Conservation (phyloP, 2,888 invertebrate genomes). For the Cryptophagus acutangulus region DNA sequence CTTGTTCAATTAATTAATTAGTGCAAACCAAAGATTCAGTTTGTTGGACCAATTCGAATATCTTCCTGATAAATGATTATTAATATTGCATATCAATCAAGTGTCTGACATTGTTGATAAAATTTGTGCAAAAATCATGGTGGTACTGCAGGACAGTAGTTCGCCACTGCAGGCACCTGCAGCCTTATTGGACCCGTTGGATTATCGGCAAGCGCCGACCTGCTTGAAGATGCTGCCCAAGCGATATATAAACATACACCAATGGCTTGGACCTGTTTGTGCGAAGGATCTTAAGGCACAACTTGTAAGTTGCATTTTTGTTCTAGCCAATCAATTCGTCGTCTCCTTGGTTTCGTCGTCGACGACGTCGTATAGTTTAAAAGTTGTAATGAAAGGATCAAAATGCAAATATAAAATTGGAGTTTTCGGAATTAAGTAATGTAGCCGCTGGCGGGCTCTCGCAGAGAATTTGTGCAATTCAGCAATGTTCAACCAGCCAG, state of each 20-base stretch:
- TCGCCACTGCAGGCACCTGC: slow-evolving; percentile 58
- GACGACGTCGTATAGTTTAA: not conserved
- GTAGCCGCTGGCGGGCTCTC: no score
- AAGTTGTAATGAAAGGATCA: not conserved
- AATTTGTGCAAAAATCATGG: slow-evolving; percentile 37
- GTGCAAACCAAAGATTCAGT: slow-evolving; percentile 9
- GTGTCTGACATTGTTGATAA: not conserved
- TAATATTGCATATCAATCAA: no score
- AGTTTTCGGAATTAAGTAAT: no score
- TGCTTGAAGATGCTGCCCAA: slow-evolving; percentile 87
- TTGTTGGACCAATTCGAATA: no score
- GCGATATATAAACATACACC: slow-evolving; percentile 84
- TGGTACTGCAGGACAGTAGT: slow-evolving; percentile 73
- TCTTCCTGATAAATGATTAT: no score
- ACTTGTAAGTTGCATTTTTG: slow-evolving; percentile 61
- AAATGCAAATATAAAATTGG: not conserved
- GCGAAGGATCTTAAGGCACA: slow-evolving; percentile 76
- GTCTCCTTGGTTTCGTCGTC: not conserved
- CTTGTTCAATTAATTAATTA: no score
- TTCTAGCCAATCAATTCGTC: slow-evolving; percentile 3
- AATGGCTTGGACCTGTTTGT: slow-evolving; percentile 80
- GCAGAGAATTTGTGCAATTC: no score
- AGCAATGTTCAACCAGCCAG: no score
- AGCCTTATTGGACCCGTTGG: slow-evolving; percentile 59
- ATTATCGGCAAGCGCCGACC: slow-evolving; percentile 77